Percentiles rank a stretch among this genome's conserved stretches.
These are phyloP conservation scores for Lates japonicus DNA, from an alignment of 2,797 vertebrate genomes.

Conservation along the genomic window DNA sequence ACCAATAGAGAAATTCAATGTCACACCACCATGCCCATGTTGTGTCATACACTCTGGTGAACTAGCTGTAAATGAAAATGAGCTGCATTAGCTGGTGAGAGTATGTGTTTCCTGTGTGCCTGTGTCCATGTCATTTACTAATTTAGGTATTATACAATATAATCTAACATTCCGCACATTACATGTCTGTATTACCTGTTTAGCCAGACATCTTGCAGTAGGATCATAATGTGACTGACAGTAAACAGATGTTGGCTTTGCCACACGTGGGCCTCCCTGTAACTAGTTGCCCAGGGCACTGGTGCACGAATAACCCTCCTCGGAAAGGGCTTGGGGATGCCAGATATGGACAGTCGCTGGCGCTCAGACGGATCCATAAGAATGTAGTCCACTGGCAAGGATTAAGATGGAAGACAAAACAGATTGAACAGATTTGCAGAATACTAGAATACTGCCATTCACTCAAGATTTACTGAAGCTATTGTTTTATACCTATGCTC, in stretches of 20 bases:
- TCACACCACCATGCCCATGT: neutral
- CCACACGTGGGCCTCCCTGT: constrained; percentile 82
- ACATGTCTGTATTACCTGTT: constrained; percentile 83
- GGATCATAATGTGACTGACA: constrained; percentile 86
- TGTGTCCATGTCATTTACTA: neutral
- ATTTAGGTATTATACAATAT: neutral
- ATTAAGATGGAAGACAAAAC: constrained; percentile 7
- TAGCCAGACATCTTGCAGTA: constrained; percentile 90
- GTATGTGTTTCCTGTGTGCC: neutral
- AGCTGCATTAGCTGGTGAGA: constrained; percentile 8
- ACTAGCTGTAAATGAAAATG: neutral
- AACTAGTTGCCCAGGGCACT: constrained; percentile 89
- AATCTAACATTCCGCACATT: neutral
- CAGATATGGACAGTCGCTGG: constrained; percentile 87
- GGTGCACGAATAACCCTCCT: constrained; percentile 88
- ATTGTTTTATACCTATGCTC: constrained; percentile 86
- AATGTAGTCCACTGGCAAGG: constrained; percentile 91
- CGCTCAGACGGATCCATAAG: constrained; percentile 90
- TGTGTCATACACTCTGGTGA: neutral
- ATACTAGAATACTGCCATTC: neutral
- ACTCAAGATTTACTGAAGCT: neutral
- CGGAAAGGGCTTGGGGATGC: constrained; percentile 85
- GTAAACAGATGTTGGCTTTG: constrained; percentile 88
- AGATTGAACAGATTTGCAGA: neutral
- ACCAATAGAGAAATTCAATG: neutral